Base-by-base conservation (phyloP, 2,888 invertebrate species). In the Troides aeacus region DNA sequence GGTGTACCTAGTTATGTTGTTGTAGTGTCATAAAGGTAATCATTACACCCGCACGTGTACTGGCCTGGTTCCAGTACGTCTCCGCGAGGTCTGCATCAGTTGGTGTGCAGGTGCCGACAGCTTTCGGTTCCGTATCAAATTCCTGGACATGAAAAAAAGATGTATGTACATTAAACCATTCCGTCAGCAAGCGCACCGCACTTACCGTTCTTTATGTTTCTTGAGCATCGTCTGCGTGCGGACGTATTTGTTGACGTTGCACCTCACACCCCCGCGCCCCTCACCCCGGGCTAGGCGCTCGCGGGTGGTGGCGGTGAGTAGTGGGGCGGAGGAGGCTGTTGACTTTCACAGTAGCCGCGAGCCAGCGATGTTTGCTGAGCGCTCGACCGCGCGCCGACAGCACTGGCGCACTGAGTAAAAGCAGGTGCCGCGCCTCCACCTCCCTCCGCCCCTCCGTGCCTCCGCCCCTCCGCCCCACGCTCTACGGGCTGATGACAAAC, bases 331-430 rank as follows among this genome's bases (percentile, higher is more conserved):
- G 72, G 85, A 83, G 42, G 50, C 77, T 76, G 83, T 84, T 76
- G 84, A 85, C 85, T 87, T 87, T 88, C 87, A 86, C 90, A 77
- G 89, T 89, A 88, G 89, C 86, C 76, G 85, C 77, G 72, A 84
- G 76, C 75, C 81, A 72, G 75, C 62, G 68, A 69, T 84, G 78
- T 89, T 89, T 89, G 84, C 75, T 72, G 70, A 81, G 81, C 86
- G 80, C 87, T 89, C 80, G 80, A 83, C 71, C 72, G 57, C 46
- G 72, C 77, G 80, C 82, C 81, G 79, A 80, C 78, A 79, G 76
- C 80, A 78, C 77, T 81, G 78, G 81, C 81, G 81, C 79, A 76
- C 75, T 74, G 69, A 72, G 64, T 71, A 74, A 66, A 72, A 75
- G 77, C 81, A 84, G 82, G 78, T 82, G 81, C 76, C 72, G 64